These are phyloP conservation scores for Heterodera carotae DNA, from an alignment of 1,140 invertebrate species.

Conservation along the genomic window DNA sequence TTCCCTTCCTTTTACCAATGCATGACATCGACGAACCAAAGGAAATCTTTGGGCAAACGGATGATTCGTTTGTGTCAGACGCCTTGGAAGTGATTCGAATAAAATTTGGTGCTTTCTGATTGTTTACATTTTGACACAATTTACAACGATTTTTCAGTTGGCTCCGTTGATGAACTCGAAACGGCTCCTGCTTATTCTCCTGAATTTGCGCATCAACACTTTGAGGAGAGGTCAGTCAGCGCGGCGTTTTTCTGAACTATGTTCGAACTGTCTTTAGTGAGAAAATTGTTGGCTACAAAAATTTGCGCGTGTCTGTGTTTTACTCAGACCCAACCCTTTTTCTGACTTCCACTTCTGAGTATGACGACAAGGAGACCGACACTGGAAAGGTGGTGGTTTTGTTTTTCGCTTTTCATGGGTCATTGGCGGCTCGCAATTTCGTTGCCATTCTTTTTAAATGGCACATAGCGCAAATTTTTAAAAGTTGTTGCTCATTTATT, in stretches of 20 bases:
- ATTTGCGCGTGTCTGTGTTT: conserved; percentile 36
- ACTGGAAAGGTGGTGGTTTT: neutral
- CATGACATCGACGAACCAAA: neutral
- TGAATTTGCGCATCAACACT: conserved; percentile 56
- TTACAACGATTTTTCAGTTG: conserved; percentile 48
- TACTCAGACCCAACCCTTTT: conserved; percentile 49
- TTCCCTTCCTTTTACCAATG: neutral
- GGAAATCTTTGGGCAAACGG: neutral
- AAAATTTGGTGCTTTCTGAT: conserved; percentile 46
- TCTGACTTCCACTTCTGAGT: conserved; percentile 38
- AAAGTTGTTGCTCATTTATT: conserved; percentile 5
- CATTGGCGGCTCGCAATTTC: no score
- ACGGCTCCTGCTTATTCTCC: conserved; percentile 27
- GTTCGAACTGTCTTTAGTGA: conserved; percentile 43
- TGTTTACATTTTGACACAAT: no score
- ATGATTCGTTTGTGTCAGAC: conserved; percentile 43
- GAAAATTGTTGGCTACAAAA: conserved; percentile 52
- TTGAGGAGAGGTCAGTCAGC: conserved; percentile 41
- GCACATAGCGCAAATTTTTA: conserved; percentile 18
- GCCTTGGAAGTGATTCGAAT: conserved; percentile 41
- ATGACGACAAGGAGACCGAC: neutral
- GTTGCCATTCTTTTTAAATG: no score
- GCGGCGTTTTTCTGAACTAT: neutral
- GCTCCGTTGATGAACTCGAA: conserved; percentile 30
- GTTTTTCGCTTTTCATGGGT: no score